phyloP scores from a whole-genome alignment of 1,140 invertebrate species.

The Philotrypesis tridentata region DNA sequence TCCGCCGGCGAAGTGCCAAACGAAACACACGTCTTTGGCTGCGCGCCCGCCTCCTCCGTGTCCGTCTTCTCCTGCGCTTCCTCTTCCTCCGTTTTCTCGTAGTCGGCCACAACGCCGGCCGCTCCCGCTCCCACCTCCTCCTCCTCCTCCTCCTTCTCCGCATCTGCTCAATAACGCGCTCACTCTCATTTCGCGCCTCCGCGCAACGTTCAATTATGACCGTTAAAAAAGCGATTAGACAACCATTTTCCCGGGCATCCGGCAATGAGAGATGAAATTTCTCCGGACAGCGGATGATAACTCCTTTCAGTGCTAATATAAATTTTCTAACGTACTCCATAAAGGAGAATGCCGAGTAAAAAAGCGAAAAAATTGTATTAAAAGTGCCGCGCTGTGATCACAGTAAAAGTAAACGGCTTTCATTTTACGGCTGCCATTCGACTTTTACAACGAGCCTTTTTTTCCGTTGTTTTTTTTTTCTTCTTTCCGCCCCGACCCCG shows the following conservation, averaged over 20 bases:
- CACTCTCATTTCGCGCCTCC: no score
- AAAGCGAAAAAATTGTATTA: background rate
- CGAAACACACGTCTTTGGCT: background rate
- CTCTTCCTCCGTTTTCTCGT: background rate
- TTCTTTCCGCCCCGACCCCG: no score
- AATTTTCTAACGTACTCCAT: background rate
- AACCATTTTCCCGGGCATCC: no score
- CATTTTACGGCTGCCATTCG: conserved; percentile 15
- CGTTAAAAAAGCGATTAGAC: no score
- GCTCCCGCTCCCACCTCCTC: no score
- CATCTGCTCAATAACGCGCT: background rate
- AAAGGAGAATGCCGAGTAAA: background rate
- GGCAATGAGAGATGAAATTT: no score
- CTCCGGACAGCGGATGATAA: background rate
- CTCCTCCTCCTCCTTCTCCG: background rate
- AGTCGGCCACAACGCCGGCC: no score
- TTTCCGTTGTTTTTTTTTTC: background rate
- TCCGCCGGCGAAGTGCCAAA: background rate
- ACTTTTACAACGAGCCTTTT: conserved; percentile 7
- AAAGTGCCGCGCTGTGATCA: background rate
- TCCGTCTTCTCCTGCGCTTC: background rate
- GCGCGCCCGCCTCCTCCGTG: no score
- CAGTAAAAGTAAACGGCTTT: background rate
- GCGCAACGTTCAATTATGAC: no score
- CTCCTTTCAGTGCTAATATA: background rate